Conservation (phyloP, 1,140 invertebrate species). For the Callitettix versicolor region DNA sequence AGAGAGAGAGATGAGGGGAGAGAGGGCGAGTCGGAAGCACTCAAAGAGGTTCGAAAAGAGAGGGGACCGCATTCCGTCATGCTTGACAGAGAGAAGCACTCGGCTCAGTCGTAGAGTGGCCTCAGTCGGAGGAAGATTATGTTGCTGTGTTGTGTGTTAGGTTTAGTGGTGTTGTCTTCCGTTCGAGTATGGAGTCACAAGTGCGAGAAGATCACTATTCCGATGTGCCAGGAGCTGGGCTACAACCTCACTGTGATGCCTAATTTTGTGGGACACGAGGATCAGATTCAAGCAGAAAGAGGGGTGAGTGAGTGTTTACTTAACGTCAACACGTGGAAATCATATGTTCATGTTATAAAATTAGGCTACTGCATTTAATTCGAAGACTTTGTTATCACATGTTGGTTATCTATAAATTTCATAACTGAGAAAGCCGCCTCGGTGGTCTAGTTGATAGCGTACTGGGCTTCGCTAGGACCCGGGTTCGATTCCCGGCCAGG, state of each 20-base stretch:
- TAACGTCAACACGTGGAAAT: not conserved
- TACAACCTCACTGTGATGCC: conserved; percentile 86
- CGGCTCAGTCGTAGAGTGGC: no score
- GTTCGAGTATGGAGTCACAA: conserved; percentile 28
- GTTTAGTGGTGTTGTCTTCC: not conserved
- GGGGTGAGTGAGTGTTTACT: conserved; percentile 43
- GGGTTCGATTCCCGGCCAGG: no score
- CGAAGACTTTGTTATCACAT: not conserved
- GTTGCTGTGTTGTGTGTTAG: not conserved
- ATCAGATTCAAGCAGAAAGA: conserved; percentile 59
- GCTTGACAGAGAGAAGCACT: no score
- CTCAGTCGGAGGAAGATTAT: no score
- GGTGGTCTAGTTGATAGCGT: no score
- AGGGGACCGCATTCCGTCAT: no score
- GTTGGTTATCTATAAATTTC: not conserved
- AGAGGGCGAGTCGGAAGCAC: no score
- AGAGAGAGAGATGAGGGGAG: no score
- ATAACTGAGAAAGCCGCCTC: no score
- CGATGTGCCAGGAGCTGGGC: conserved; percentile 68
- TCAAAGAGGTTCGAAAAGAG: no score
- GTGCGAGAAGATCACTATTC: conserved; percentile 70
- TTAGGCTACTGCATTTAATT: not conserved
- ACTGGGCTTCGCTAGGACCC: no score
- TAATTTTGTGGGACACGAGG: conserved; percentile 66
- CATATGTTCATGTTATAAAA: not conserved